phyloP scores from a whole-genome alignment of 2,888 invertebrate genomes.

The Chrysomela aeneicollis region DNA sequence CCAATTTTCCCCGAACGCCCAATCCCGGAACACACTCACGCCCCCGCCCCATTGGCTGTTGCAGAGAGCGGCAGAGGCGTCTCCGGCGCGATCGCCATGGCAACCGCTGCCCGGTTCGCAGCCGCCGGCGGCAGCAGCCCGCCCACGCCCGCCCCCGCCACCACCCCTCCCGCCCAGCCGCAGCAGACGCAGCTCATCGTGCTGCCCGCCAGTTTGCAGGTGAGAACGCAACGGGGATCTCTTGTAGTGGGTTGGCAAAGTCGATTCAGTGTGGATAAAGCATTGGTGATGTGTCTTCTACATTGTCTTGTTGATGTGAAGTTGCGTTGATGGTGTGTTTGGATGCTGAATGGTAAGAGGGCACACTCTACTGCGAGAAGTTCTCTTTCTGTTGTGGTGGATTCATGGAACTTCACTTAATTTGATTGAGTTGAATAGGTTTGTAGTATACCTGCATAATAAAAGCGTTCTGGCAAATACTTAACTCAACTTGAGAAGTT shows the following conservation, averaged over 20 bases:
- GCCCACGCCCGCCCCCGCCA: conserved; percentile 59
- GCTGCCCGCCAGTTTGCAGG: conserved; percentile 62
- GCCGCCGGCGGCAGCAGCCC: conserved; percentile 65
- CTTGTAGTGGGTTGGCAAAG: too few relatives aligned
- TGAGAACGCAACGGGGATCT: conserved; percentile 46
- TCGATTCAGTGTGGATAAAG: too few relatives aligned
- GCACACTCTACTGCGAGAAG: too few relatives aligned
- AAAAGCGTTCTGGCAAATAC: too few relatives aligned
- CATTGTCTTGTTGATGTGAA: too few relatives aligned
- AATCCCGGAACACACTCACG: conserved; percentile 8
- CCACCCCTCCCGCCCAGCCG: conserved; percentile 59
- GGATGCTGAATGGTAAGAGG: too few relatives aligned
- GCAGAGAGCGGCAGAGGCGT: conserved; percentile 59
- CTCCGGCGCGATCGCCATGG: conserved; percentile 61
- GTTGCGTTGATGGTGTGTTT: background rate
- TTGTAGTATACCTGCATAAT: too few relatives aligned
- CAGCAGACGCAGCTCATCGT: conserved; percentile 62
- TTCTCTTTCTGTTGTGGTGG: too few relatives aligned
- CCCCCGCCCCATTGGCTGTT: conserved; percentile 50
- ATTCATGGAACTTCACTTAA: too few relatives aligned
- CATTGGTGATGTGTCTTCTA: too few relatives aligned
- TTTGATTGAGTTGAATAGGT: too few relatives aligned
- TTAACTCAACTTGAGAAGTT: too few relatives aligned
- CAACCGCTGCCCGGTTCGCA: conserved; percentile 68
- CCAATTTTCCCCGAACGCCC: background rate